phyloP scores from a whole-genome alignment of 2,113 vertebrate species.

The Nerophis lumbriciformis region DNA sequence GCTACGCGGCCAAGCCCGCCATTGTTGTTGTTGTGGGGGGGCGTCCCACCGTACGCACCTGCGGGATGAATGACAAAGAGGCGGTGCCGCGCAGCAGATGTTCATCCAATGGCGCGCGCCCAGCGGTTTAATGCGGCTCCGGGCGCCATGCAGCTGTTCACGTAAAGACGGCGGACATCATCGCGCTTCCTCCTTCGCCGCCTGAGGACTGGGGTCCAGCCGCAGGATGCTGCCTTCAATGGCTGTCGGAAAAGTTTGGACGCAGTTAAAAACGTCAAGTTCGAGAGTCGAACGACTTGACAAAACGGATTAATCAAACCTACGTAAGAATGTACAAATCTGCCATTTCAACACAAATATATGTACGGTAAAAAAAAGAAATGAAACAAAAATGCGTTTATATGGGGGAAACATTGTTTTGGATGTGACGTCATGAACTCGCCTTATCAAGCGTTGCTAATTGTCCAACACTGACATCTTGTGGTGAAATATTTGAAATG shows the following conservation, averaged over 20 bases:
- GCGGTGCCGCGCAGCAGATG: slow-evolving; percentile 53
- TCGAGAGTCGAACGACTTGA: neutral
- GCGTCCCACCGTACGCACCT: slow-evolving; percentile 17
- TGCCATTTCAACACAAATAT: no score
- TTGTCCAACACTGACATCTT: slow-evolving; percentile 37
- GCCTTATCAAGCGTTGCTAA: neutral
- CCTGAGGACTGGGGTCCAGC: no score
- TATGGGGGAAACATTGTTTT: no score
- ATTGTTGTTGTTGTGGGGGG: slow-evolving; percentile 11
- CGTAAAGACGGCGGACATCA: neutral
- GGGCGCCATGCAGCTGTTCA: neutral
- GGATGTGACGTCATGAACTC: neutral
- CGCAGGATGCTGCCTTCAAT: neutral
- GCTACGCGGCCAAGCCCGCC: slow-evolving; percentile 9
- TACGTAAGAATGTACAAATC: no score
- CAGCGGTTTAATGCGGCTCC: slow-evolving; percentile 14
- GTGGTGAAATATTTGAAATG: neutral
- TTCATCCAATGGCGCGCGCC: slow-evolving; percentile 22
- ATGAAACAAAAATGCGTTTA: no score
- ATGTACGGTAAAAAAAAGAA: no score
- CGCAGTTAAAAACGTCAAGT: neutral
- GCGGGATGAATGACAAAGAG: slow-evolving; percentile 11
- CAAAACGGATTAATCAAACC: no score
- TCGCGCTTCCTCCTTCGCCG: neutral
- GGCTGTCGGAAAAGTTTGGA: neutral